Evolutionary conservation across 1,140 invertebrate genomes (phyloP).

Genomic region (Procambarus virginalis): DNA sequence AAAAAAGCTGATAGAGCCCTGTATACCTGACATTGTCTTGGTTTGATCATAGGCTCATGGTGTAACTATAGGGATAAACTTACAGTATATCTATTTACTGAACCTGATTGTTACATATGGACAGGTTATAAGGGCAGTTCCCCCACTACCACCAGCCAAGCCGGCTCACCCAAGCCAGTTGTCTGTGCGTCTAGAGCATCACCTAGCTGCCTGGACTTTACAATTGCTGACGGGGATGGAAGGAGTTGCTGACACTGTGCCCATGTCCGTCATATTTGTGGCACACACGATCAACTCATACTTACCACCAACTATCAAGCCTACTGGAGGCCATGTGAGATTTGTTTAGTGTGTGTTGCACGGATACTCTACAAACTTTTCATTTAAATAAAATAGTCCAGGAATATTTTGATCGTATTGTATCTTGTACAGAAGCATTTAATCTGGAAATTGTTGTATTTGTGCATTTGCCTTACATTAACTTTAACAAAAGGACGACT

Average conservation of each 20-base stretch:
- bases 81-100: neutral
- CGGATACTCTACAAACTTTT: no score
- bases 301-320: conserved; percentile 80
- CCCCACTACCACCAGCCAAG: conserved; percentile 55
- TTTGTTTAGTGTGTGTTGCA: no score
- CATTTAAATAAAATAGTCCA: no score
- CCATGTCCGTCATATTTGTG: conserved; percentile 81
- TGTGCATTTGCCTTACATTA: no score
- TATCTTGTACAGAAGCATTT: no score
- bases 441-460: no score
- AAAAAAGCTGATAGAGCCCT: no score
- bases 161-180: conserved; percentile 67
- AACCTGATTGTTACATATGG: neutral
- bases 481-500: no score
- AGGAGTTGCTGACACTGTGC: conserved; percentile 75
- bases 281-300: conserved; percentile 80
- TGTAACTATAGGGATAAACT: no score
- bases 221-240: conserved; percentile 64
- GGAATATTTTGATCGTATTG: no score
- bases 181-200: conserved; percentile 66
- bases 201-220: conserved; percentile 67
- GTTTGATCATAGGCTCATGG: no score
- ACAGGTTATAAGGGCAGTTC: conserved; percentile 60
- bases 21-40: no score
- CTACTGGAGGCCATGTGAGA: conserved; percentile 77